Evolutionary conservation across 2,888 invertebrate genomes (phyloP).

Genomic region (Callyntrura sp.): DNA sequence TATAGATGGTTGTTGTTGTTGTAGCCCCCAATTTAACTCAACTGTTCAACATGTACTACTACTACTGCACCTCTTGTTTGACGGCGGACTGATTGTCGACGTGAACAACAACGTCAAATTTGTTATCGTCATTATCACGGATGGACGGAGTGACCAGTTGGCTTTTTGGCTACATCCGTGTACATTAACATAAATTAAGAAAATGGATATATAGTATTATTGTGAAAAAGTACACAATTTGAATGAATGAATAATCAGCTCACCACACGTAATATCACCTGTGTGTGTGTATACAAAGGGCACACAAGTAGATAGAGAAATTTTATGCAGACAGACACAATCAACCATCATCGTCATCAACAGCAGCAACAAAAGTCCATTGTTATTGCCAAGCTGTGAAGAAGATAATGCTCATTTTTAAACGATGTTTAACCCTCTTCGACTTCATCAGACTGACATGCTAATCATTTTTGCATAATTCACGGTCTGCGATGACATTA

Average conservation of each 20-base stretch:
- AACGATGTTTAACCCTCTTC: slow-evolving; percentile 19
- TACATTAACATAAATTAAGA: slow-evolving; percentile 79
- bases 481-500: slow-evolving; percentile 44
- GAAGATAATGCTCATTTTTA: slow-evolving; percentile 21
- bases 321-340: neutral
- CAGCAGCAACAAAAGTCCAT: neutral
- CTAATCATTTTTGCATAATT: slow-evolving; percentile 49
- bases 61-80: slow-evolving; percentile 46
- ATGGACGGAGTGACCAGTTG: slow-evolving; percentile 64
- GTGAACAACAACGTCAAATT: slow-evolving; percentile 59
- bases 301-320: neutral
- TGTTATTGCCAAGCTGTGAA: neutral
- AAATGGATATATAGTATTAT: slow-evolving; percentile 67
- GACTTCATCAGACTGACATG: slow-evolving; percentile 12
- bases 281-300: neutral
- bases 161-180: slow-evolving; percentile 77
- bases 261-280: neutral
- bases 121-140: slow-evolving; percentile 68
- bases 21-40: slow-evolving; percentile 7
- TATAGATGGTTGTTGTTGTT: neutral
- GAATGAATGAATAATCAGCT: slow-evolving; percentile 75
- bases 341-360: neutral
- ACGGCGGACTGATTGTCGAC: slow-evolving; percentile 50
- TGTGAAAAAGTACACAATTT: slow-evolving; percentile 50
- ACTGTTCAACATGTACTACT: neutral